Percentiles rank a stretch among this genome's conserved stretches.
These are phyloP conservation scores for Apodemus sylvaticus DNA, from an alignment of 2,113 vertebrate genomes.

Conservation along the genomic window DNA sequence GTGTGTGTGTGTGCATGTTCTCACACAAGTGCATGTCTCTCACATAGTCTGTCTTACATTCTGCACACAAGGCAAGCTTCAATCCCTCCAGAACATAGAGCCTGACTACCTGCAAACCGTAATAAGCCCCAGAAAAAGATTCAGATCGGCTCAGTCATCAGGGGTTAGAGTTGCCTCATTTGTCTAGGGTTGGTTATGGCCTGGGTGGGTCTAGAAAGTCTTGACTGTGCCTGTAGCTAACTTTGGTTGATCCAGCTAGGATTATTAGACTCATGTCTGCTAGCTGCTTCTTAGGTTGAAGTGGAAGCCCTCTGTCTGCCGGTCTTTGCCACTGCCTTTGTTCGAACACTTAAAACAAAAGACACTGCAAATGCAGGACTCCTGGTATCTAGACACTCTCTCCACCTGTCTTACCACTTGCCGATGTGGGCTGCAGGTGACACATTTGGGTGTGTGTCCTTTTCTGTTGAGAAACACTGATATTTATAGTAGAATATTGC, in stretches of 20 bases:
- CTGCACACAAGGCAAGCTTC: not conserved
- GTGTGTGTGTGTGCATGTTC: not conserved
- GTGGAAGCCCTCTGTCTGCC: not conserved
- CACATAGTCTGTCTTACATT: no score
- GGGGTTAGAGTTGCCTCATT: not conserved
- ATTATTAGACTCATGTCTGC: not conserved
- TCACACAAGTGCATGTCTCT: no score
- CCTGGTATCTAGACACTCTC: not conserved
- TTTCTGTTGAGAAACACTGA: constrained; percentile 33
- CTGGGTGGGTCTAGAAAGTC: not conserved
- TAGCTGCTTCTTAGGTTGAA: not conserved
- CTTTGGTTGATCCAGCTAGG: not conserved
- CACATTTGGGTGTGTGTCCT: constrained; percentile 21
- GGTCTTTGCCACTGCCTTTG: not conserved
- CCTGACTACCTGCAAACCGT: not conserved
- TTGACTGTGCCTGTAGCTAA: not conserved
- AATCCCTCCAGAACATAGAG: not conserved
- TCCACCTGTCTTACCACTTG: constrained; percentile 29
- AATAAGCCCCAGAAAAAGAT: not conserved
- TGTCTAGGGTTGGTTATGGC: not conserved
- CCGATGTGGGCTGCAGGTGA: constrained; percentile 5
- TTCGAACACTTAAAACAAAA: not conserved
- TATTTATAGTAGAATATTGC: not conserved
- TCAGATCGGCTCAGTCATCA: not conserved
- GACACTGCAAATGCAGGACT: not conserved